Conservation (phyloP, 2,113 vertebrate genomes). For the Osmerus mordax region DNA sequence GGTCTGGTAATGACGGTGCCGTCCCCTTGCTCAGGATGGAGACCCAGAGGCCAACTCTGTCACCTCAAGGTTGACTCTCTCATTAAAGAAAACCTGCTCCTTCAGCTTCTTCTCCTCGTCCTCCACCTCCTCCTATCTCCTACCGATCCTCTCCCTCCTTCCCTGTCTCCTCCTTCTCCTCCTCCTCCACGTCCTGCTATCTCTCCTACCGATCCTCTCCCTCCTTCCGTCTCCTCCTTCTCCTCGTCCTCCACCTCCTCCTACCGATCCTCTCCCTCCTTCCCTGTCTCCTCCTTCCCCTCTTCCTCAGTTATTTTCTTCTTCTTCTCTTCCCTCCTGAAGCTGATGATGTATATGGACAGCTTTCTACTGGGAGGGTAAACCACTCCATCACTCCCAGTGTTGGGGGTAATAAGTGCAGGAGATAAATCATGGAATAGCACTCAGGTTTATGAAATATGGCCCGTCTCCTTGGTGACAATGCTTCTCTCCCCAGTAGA, state of each 20-base stretch:
- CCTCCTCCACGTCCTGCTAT: conserved; percentile 22
- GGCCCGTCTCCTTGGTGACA: conserved; percentile 45
- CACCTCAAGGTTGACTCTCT: conserved; percentile 52
- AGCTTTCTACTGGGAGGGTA: conserved; percentile 50
- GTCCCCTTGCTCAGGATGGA: conserved; percentile 42
- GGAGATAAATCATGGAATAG: conserved; percentile 59
- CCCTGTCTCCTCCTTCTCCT: not conserved
- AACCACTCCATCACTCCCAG: conserved; percentile 61
- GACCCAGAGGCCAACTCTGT: conserved; percentile 47
- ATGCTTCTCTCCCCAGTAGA: conserved; percentile 34
- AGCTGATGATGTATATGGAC: conserved; percentile 46
- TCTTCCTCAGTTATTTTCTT: conserved; percentile 45
- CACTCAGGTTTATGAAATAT: conserved; percentile 66
- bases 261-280: too few species aligned
- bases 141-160: conserved; percentile 44
- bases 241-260: too few species aligned
- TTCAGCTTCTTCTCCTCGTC: conserved; percentile 43
- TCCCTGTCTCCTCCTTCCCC: too few species aligned
- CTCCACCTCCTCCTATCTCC: conserved; percentile 45
- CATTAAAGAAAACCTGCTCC: conserved; percentile 42
- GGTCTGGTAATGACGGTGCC: conserved; percentile 30
- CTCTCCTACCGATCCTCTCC: conserved; percentile 44
- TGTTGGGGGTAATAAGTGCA: conserved; percentile 60
- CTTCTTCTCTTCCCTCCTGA: conserved; percentile 7
- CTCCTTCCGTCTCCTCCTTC: too few species aligned